These are phyloP conservation scores for Podarcis cretensis DNA, from an alignment of 2,113 vertebrate genomes.

Conservation along the genomic window DNA sequence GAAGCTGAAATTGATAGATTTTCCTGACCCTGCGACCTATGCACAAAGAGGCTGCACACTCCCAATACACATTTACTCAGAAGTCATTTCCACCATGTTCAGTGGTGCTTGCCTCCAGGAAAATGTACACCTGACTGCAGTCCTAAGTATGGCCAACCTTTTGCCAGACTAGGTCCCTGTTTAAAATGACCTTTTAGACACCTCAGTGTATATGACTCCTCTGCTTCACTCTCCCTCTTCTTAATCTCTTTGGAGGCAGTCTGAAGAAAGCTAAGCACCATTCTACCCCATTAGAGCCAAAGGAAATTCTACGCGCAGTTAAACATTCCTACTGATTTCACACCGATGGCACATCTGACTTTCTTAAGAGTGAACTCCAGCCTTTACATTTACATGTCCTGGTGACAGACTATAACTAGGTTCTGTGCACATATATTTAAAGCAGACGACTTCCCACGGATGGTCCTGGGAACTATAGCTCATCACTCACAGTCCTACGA, in stretches of 20 bases:
- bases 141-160: background rate
- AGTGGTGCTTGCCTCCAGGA: background rate
- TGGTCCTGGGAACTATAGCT: too few species aligned
- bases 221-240: background rate
- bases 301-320: background rate
- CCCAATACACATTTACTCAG: background rate
- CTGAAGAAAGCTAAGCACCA: background rate
- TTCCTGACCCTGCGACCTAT: too few species aligned
- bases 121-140: background rate
- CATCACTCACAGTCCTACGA: too few species aligned
- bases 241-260: background rate
- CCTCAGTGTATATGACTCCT: background rate
- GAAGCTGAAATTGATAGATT: too few species aligned
- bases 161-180: background rate
- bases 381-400: too few species aligned
- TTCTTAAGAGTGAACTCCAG: background rate
- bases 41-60: background rate
- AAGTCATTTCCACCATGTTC: background rate
- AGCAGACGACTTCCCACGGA: too few species aligned
- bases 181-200: background rate
- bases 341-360: background rate
- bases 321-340: background rate
- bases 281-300: background rate
- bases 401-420: too few species aligned
- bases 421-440: too few species aligned